phyloP scores from a whole-genome alignment of 2,797 vertebrate species.

The Poecilia wingei region DNA sequence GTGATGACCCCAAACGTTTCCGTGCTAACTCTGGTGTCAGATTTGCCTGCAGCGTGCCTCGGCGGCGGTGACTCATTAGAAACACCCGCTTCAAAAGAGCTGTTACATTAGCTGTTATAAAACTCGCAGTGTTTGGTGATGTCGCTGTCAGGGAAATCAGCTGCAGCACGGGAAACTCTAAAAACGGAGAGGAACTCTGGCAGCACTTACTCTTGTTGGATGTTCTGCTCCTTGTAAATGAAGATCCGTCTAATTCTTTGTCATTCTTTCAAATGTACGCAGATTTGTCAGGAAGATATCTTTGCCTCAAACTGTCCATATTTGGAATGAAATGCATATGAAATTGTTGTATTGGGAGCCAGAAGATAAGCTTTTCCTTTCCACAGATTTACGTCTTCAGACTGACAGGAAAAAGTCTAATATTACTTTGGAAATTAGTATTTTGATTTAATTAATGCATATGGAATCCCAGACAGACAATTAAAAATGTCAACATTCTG shows the following conservation, averaged over 20 bases:
- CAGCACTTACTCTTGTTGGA: neutral
- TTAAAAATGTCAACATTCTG: neutral
- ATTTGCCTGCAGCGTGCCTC: conserved; percentile 3
- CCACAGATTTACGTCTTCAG: neutral
- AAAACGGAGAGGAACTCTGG: neutral
- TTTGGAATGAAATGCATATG: neutral
- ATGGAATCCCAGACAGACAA: neutral
- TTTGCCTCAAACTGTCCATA: neutral
- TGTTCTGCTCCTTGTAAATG: neutral
- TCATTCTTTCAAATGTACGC: neutral
- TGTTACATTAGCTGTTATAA: conserved; percentile 2
- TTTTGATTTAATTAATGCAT: neutral
- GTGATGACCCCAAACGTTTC: conserved; percentile 30
- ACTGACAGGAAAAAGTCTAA: neutral
- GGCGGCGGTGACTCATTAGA: neutral
- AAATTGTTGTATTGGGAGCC: neutral
- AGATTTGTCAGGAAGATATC: neutral
- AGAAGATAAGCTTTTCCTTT: neutral
- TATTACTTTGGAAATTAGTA: neutral
- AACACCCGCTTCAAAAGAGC: conserved; percentile 3
- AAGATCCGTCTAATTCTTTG: neutral
- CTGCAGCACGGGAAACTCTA: neutral
- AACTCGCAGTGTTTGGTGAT: conserved; percentile 5
- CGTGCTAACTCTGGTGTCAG: conserved; percentile 11
- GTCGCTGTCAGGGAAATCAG: neutral